Evolutionary conservation across 2,113 vertebrate species (phyloP), one percentile per base, ranked within the genome.

Genomic region (Odocoileus hemionus): DNA sequence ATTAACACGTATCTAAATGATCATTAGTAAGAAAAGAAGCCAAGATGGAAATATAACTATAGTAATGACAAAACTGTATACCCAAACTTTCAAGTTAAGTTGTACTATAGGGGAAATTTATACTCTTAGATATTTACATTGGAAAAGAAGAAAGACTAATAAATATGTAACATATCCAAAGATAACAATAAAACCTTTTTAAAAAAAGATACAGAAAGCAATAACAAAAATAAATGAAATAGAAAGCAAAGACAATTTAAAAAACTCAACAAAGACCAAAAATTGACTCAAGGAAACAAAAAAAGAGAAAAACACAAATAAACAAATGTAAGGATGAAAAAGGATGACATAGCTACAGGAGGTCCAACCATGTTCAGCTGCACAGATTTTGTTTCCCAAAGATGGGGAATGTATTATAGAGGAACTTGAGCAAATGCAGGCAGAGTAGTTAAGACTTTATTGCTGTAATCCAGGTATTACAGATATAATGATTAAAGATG

Each of bases 131-230:
- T 96, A 45, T 57, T 61, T 61, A 93, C 25, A 76, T 6, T 93
- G 54, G 61, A 55, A 96, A 91, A 82, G 60, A 92, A 70, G 84
- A 76, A 89, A 92, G 83, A 55, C 54, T 89, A 84, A 96, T 61
- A 92, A 88, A 36, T 76, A 78, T n/a, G 91, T 55, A 67, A n/a
- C 36, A 13, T 52, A 25, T 67, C 16, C 58, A 94, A 47, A 82
- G 64, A 67, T 14, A 90, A 33, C 86, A 74, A 54, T 84, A 74
- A 94, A 85, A 67, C 30, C 19, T 85, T 79, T 85, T 0, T 6
- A 5, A 85, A 83, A 96, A 93, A 39, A 7, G n/a, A 57, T 19
- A 84, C 74, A 60, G 70, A 50, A 70, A 52, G 45, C 33, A 67
- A 52, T 67, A 52, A 47, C 47, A 94, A 64, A 86, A 96, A 50